Conservation (phyloP, 2,797 vertebrate species). For the Vireo griseus region DNA sequence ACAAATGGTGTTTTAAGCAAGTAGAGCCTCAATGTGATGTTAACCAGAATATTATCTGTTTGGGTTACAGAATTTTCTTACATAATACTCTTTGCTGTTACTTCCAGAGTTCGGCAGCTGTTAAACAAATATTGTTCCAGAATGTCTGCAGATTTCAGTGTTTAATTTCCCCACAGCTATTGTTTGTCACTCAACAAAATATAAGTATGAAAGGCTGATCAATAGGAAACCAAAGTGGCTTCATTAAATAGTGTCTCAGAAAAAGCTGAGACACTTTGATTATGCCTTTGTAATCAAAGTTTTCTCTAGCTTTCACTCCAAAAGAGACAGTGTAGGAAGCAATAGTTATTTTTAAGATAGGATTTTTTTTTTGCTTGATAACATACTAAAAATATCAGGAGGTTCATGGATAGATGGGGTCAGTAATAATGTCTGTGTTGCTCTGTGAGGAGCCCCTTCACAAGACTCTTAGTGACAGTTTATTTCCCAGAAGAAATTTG, state of each 20-base stretch:
- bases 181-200: conserved; percentile 52
- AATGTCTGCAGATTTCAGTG: conserved; percentile 48
- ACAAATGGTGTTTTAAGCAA: conserved; percentile 22
- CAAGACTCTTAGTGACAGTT: neutral
- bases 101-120: conserved; percentile 64
- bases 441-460: neutral
- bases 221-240: neutral
- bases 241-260: neutral
- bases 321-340: neutral
- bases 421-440: neutral
- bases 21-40: conserved; percentile 24
- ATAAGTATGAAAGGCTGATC: neutral
- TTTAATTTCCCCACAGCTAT: conserved; percentile 29
- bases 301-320: neutral
- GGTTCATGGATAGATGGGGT: neutral
- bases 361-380: neutral
- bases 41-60: conserved; percentile 69
- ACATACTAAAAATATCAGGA: neutral
- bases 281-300: neutral
- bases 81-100: conserved; percentile 51
- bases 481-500: neutral
- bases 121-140: conserved; percentile 57
- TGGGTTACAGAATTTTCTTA: conserved; percentile 66
- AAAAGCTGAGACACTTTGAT: neutral
- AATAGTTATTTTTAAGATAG: neutral